Evolutionary conservation across 2,113 vertebrate species (phyloP).

Genomic region (Lamprotornis superbus): DNA sequence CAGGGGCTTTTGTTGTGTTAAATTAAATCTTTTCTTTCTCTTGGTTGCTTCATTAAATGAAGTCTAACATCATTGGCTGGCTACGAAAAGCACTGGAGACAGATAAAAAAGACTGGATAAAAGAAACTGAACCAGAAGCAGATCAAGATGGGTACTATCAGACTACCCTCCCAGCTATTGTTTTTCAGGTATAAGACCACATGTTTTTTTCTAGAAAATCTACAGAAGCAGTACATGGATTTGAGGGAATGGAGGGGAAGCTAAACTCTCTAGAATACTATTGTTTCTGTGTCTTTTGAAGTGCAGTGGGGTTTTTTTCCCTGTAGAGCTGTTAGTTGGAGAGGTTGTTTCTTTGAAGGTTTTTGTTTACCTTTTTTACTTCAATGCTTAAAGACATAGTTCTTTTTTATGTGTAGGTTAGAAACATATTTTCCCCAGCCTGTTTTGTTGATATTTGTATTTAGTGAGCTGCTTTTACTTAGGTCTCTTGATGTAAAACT

Average conservation of each 20-base stretch:
- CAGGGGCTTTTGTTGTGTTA: background rate
- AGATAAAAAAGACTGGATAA: slow-evolving; percentile 96
- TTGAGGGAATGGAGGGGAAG: background rate
- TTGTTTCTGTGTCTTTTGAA: background rate
- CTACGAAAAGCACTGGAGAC: slow-evolving; percentile 95
- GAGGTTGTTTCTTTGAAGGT: background rate
- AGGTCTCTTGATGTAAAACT: background rate
- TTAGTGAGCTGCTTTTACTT: background rate
- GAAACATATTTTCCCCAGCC: background rate
- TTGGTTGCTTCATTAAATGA: background rate
- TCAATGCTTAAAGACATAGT: background rate
- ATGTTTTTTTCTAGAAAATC: background rate
- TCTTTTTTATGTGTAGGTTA: background rate
- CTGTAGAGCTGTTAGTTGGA: background rate
- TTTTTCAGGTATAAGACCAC: slow-evolving; percentile 82
- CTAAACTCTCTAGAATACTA: background rate
- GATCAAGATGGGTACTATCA: slow-evolving; percentile 98
- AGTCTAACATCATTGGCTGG: slow-evolving; percentile 98
- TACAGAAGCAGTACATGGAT: background rate
- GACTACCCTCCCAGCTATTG: slow-evolving; percentile 91
- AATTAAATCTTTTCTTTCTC: background rate
- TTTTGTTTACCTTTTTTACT: background rate
- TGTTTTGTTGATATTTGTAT: background rate
- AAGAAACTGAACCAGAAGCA: slow-evolving; percentile 91
- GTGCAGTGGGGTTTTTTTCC: background rate